Base-by-base conservation (phyloP, 2,888 invertebrate genomes). In the Nematopogon swammerdamellus region DNA sequence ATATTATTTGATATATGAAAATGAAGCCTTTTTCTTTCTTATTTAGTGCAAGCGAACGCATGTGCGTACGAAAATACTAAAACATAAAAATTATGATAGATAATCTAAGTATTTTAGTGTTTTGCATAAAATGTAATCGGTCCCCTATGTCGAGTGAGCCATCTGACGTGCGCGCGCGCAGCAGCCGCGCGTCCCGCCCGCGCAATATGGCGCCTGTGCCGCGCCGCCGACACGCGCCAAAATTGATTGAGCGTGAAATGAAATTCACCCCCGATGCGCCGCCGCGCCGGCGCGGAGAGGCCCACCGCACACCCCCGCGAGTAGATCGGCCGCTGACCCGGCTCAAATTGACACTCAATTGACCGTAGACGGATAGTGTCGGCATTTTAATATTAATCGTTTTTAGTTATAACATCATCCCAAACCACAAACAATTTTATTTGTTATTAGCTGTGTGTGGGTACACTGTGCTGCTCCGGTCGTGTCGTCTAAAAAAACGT, bases 201-300 rank as follows among this genome's bases (percentile, higher is more conserved):
- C 11, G 36, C 36, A 36, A 36, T 36, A 36, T 36, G 36, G 36
- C n/a, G 36, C 5, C 36, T 36, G 36, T 36, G n/a, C n/a, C n/a
- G n/a, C n/a, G n/a, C n/a, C n/a, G n/a, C n/a, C 36, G 36, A 36
- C 36, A 67, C 55, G 73, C 74, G 76, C 74, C 63, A 66, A 71
- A 76, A 70, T 75, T 74, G 75, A 79, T 77, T 76, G 77, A 76
- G 70, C 77, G 75, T 79, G 74, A 75, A 79, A 77, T 72, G 59
- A 77, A 70, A 79, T 79, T 72, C 77, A 79, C 77, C 79, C 77
- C 75, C 59, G 66, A 65, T 56, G 68, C 61, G 68, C 62, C n/a
- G n/a, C 60, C 59, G 63, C 60, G 61, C 66, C 36, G 8, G 14
- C 36, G 11, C 36, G n/a, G n/a, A n/a, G n/a, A n/a, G n/a, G n/a